phyloP scores from a whole-genome alignment of 2,888 invertebrate species.

The Apantesis nais region DNA sequence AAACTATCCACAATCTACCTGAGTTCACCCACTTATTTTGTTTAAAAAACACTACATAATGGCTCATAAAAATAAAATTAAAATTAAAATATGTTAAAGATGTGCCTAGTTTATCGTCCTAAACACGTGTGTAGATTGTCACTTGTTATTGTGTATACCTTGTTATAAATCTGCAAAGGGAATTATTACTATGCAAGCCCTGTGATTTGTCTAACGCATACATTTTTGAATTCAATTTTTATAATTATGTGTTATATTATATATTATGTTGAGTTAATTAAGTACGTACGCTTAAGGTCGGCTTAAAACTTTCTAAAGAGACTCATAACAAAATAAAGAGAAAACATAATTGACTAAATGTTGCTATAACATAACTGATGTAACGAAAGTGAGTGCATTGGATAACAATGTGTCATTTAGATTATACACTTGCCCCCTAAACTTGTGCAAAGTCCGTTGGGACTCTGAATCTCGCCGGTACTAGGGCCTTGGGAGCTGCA shows the following conservation, averaged over 20 bases:
- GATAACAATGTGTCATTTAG: slow-evolving; percentile 74
- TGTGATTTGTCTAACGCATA: not conserved
- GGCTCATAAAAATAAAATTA: not conserved
- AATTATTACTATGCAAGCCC: not conserved
- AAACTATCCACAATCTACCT: too few species aligned
- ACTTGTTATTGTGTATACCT: too few species aligned
- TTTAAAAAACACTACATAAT: not conserved
- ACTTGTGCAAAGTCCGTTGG: slow-evolving; percentile 34
- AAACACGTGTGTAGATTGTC: not conserved
- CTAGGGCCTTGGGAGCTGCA: slow-evolving; percentile 57
- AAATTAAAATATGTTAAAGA: too few species aligned
- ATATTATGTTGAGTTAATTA: slow-evolving; percentile 17
- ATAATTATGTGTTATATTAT: too few species aligned
- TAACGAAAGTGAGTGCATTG: slow-evolving; percentile 65
- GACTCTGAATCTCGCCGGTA: slow-evolving; percentile 25
- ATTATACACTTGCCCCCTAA: slow-evolving; percentile 73
- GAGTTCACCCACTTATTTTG: too few species aligned
- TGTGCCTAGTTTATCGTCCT: too few species aligned
- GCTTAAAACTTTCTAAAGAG: not conserved
- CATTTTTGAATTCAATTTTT: slow-evolving; percentile 5
- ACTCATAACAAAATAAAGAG: not conserved
- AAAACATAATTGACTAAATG: slow-evolving; percentile 19
- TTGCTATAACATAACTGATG: slow-evolving; percentile 55
- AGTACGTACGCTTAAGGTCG: not conserved
- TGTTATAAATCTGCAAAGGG: not conserved